Base-by-base conservation (phyloP, 2,888 invertebrate species). In the Lycocerus yunnanus region DNA sequence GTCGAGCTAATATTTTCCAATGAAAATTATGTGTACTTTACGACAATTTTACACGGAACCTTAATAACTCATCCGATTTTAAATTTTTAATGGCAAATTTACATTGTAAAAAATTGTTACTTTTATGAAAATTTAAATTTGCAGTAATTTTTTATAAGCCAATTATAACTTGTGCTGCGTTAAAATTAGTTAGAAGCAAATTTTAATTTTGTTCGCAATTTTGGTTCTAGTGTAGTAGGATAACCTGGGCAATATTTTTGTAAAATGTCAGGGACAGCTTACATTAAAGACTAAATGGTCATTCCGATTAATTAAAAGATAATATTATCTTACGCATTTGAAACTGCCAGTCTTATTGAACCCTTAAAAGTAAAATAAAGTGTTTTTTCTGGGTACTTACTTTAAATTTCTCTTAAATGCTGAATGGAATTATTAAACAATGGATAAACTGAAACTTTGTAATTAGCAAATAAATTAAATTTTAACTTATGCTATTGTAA, bases 221-320 rank as follows among this genome's bases (percentile, higher is more conserved):
- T 43, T 43, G n/a, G 43, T 43, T 43, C n/a, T 43, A 43, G n/a
- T 27, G 13, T 4, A 27, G 24, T 3, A 24, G 24, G 27, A 43
- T 43, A 43, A 43, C 43, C 43, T 43, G 43, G n/a, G 8, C 6
- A 43, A 43, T 43, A 43, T 43, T 43, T 43, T 43, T 43, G 0
- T n/a, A 43, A 43, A 43, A n/a, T 43, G 43, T 43, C 43, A 43
- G 43, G n/a, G 43, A 43, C 43, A 43, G 43, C 43, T 43, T 43
- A 43, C 43, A 43, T 63, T 16, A 20, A 18, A 63, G 18, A 20
- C 61, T 63, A 18, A 63, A 63, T 18, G 20, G 61, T 63, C 16
- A 63, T 63, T 63, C n/a, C 61, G 61, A 18, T 63, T 63, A 63
- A 63, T 63, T 63, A 63, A 63, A 63, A 63, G 61, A 63, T 63